These are phyloP conservation scores for Pachyseris speciosa DNA, from an alignment of 64 coral and sea anemone genomes.

Conservation along the genomic window DNA sequence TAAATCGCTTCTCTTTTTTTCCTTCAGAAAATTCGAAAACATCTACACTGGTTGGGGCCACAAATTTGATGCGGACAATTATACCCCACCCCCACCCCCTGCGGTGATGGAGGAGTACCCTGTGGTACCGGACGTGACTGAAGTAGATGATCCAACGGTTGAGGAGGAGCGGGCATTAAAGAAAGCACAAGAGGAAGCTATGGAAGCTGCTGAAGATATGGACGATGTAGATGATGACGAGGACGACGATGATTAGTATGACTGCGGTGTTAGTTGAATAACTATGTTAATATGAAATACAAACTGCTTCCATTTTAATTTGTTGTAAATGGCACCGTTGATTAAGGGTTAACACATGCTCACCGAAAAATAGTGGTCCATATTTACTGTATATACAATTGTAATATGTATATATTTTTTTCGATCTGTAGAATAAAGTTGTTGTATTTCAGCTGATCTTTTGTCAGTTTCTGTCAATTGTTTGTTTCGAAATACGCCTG, in stretches of 20 bases:
- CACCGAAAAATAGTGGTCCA: no score
- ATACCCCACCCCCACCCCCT: slow-evolving; percentile 96
- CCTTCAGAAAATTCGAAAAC: slow-evolving; percentile 94
- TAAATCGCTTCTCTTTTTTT: no score
- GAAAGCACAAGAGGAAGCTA: slow-evolving; percentile 91
- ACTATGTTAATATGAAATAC: background rate
- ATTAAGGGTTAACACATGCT: no score
- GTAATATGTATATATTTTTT: background rate
- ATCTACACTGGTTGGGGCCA: slow-evolving; percentile 96
- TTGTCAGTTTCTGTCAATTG: no score
- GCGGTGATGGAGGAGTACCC: slow-evolving; percentile 91
- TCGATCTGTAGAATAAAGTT: background rate
- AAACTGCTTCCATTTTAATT: background rate
- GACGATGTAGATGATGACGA: slow-evolving; percentile 98
- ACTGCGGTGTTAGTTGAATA: no score
- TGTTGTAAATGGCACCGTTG: background rate
- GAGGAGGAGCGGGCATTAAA: slow-evolving; percentile 95
- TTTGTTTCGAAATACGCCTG: no score
- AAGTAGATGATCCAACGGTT: slow-evolving; percentile 97
- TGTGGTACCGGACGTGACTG: slow-evolving; percentile 83
- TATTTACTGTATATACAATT: background rate
- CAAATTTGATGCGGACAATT: slow-evolving; percentile 92
- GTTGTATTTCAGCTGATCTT: background rate
- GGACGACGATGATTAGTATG: slow-evolving; percentile 87
- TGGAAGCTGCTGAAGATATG: slow-evolving; percentile 91